Evolutionary conservation across 2,888 invertebrate genomes (phyloP), one percentile per base, ranked within the genome.

Genomic region (Lycia hirtaria): DNA sequence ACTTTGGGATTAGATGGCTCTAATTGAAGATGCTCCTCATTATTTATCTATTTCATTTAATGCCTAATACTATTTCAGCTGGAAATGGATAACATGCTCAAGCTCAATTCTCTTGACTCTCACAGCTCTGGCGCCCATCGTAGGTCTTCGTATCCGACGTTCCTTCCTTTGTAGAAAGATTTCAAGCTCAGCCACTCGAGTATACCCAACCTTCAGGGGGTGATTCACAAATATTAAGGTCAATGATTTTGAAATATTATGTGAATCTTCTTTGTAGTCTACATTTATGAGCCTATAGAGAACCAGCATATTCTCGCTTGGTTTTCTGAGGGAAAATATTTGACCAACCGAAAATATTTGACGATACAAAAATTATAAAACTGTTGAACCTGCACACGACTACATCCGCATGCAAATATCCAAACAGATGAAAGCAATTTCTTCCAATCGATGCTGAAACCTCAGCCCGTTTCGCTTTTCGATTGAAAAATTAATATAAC

Each of bases 131-230:
- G 10, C 17, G 53, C 37, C 22, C 51, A 47, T 47, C 38, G 28
- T 4, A 22, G 41, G 22, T 30, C 41, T 19, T 20, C 12, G 33
- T n/a, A n/a, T n/a, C n/a, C n/a, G n/a, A n/a, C n/a, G 33, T 43
- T 43, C 51, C 24, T 43, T 12, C 37, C 55, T 56, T 56, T 56
- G 49, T 56, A 17, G 15, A 17, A 28, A 32, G 19, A 38, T 33
- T 35, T 54, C 41, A 48, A 56, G 56, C 28, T 15, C 32, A 10
- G 22, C 49, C 50, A 37, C 56, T 56, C 9, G 24, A 56, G 12
- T 33, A 32, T 19, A 6, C 9, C 7, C 12, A 22, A 4, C 22
- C 14, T 44, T 56, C 37, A 1, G 4, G n/a, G 50, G 38, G 38
- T 50, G 24, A 56, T 50, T 50, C 40, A 45, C 35, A 32, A 50